Evolutionary conservation across 2,113 vertebrate species (phyloP).

Genomic region (Patagioenas fasciata): DNA sequence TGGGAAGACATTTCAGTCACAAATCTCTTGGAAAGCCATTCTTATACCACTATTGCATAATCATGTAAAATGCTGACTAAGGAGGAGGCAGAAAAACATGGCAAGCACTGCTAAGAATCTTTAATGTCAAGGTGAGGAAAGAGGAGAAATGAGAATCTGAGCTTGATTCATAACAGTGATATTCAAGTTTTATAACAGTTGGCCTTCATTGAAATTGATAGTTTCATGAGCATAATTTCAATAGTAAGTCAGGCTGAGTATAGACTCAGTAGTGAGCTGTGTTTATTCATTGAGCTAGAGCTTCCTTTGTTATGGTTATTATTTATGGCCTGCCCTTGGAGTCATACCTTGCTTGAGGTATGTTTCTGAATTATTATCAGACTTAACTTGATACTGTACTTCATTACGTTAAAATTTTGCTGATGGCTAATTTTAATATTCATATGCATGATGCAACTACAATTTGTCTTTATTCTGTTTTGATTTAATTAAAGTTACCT

Average conservation of each 20-base stretch:
- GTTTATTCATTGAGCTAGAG: background rate
- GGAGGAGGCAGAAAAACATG: background rate
- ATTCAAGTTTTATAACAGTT: background rate
- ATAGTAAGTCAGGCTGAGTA: background rate
- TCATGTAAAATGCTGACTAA: background rate
- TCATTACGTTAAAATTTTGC: background rate
- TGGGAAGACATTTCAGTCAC: background rate
- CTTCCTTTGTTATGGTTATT: background rate
- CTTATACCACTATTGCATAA: background rate
- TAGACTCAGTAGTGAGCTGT: background rate
- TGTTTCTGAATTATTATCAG: background rate
- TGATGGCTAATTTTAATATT: conserved; percentile 20
- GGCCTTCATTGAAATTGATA: background rate
- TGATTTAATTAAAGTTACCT: conserved; percentile 22
- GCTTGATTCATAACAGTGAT: background rate
- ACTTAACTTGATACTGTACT: background rate
- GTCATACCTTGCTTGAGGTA: background rate
- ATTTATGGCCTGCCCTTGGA: conserved; percentile 2
- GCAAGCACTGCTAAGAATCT: background rate
- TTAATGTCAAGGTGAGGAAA: background rate
- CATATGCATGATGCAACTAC: background rate
- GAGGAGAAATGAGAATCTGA: background rate
- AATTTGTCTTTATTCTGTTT: conserved; percentile 11
- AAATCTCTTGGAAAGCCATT: background rate
- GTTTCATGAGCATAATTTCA: background rate